Base-by-base conservation (phyloP, 2,888 invertebrate species). In the Ceramica pisi region DNA sequence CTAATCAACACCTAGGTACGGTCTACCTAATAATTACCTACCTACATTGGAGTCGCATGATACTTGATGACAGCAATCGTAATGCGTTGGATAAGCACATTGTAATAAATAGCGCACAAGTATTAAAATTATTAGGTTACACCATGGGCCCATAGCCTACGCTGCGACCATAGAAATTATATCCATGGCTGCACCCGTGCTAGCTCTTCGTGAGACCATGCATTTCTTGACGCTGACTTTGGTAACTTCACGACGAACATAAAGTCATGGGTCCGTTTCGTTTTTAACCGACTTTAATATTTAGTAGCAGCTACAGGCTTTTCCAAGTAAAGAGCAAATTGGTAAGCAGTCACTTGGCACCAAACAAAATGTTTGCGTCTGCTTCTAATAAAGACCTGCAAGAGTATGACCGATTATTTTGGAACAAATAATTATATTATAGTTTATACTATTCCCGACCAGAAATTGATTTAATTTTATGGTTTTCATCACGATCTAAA, bases 1-100 rank as follows among this genome's bases (percentile, higher is more conserved):
- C 46, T 80, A 64, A 67, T 61, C 80, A 80, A 64, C 53, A 26
- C 19, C 19, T 60, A 51, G 21, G 44, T 53, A 41, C 3, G 12
- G 26, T 26, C 38, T 38, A 38, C 4, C n/a, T n/a, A n/a, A n/a
- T n/a, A n/a, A n/a, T n/a, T 14, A 44, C 44, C 14, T 44, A 60
- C 59, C 21, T 35, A 51, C 19, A 55, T 56, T 48, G 46, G 46
- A 62, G 74, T 65, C 61, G 64, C 57, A 48, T 78, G 68, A 75
- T 55, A 75, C 61, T 57, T 59, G 51, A 80, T 61, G 57, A 67
- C 31, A 48, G 51, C 80, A 75, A 67, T 51, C 14, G 51, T 44
- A 61, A 59, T 21, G 80, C 68, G 78, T 68, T 50, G 61, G 56
- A 62, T 75, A 65, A 62, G 65, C 75, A 63, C 51, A 78, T 65